Evolutionary conservation across 92 coral and sea anemone genomes (phyloP).

Genomic region (Blastomussa wellsi): DNA sequence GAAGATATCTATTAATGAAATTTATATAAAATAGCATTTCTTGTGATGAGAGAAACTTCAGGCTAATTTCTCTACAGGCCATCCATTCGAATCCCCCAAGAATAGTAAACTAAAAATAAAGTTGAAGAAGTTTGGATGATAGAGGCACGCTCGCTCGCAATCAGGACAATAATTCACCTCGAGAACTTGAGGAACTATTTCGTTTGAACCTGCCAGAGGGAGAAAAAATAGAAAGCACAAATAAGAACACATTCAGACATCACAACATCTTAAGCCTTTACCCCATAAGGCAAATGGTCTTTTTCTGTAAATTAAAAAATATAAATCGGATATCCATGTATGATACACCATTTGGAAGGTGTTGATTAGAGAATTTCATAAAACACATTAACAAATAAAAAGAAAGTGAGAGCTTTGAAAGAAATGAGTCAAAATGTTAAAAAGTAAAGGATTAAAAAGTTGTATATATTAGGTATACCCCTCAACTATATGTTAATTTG

Average conservation of each 20-base stretch:
- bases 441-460: no score
- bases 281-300: no score
- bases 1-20: not conserved
- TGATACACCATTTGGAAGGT: no score
- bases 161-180: constrained; percentile 92
- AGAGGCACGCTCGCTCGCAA: constrained; percentile 80
- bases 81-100: constrained; percentile 82
- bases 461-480: no score
- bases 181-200: constrained; percentile 84
- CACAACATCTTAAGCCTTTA: not conserved
- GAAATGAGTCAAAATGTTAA: no score
- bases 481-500: no score
- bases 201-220: constrained; percentile 68
- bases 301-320: no score
- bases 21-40: not conserved
- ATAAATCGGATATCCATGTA: no score
- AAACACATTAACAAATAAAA: no score
- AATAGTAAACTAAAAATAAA: constrained; percentile 82
- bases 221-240: not conserved
- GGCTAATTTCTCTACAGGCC: constrained; percentile 66
- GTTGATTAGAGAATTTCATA: no score
- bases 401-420: no score
- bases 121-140: constrained; percentile 85
- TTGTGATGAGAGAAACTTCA: not conserved
- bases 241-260: not conserved